Conservation (phyloP, 2,888 invertebrate genomes). For the Temnothorax rugatulus region DNA sequence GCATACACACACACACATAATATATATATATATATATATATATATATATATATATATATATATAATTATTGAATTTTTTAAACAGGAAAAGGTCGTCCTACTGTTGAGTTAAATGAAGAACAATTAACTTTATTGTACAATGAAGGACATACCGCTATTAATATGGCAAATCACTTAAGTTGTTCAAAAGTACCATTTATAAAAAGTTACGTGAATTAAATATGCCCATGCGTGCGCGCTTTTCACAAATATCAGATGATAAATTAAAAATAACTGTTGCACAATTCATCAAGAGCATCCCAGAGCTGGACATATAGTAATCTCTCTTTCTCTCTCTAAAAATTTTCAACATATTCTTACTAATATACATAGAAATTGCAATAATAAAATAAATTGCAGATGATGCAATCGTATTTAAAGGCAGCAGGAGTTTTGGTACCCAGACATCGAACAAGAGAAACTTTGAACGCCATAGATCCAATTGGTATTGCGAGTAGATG, state of each 20-base stretch:
- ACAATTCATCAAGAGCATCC: neutral
- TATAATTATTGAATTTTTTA: neutral
- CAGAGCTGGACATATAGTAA: no score
- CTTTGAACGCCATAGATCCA: no score
- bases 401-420: no score
- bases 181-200: neutral
- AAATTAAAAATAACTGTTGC: neutral
- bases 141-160: neutral
- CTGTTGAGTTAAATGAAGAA: neutral
- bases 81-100: neutral
- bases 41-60: no score
- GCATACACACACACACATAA: no score
- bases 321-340: neutral
- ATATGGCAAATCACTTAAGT: neutral
- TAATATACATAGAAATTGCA: no score
- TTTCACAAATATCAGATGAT: neutral
- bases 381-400: no score
- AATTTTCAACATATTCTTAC: no score
- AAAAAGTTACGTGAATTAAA: slow-evolving; percentile 1
- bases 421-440: no score
- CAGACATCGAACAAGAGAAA: no score
- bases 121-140: neutral
- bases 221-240: neutral
- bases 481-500: no score
- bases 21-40: no score